Conservation (phyloP, 2,888 invertebrate species). For the Cephus nigrinus region DNA sequence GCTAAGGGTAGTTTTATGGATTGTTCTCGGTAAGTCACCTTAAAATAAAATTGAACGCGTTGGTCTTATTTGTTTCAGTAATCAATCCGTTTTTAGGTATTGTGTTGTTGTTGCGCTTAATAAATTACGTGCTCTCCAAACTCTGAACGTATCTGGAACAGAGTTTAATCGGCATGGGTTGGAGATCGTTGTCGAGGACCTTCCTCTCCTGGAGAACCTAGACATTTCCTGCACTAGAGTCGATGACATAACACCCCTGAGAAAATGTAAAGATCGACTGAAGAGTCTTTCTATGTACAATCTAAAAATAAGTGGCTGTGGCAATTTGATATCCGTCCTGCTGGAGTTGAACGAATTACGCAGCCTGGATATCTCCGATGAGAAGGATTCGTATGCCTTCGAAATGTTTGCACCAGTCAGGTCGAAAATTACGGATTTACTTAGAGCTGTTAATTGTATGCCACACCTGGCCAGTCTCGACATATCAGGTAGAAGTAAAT, state of each 20-base stretch:
- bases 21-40: constrained; percentile 66
- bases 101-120: constrained; percentile 73
- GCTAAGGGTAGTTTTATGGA: constrained; percentile 74
- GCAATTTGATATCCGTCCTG: constrained; percentile 67
- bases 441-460: constrained; percentile 67
- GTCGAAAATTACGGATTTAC: constrained; percentile 65
- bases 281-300: constrained; percentile 73
- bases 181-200: constrained; percentile 75
- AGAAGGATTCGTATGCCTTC: constrained; percentile 67
- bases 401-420: constrained; percentile 64
- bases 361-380: constrained; percentile 72
- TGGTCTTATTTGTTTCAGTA: constrained; percentile 13
- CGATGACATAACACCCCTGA: constrained; percentile 72
- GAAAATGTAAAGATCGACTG: constrained; percentile 70
- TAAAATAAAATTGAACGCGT: constrained; percentile 3
- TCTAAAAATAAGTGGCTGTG: constrained; percentile 67
- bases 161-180: constrained; percentile 76
- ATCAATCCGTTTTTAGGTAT: constrained; percentile 57
- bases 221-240: constrained; percentile 76
- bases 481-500: constrained; percentile 69
- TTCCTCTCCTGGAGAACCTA: constrained; percentile 72
- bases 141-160: constrained; percentile 75
- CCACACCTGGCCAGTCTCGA: constrained; percentile 73
- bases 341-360: constrained; percentile 68
- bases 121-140: constrained; percentile 71